Conservation (phyloP, 2,113 vertebrate species). For the Scartelaos histophorus region DNA sequence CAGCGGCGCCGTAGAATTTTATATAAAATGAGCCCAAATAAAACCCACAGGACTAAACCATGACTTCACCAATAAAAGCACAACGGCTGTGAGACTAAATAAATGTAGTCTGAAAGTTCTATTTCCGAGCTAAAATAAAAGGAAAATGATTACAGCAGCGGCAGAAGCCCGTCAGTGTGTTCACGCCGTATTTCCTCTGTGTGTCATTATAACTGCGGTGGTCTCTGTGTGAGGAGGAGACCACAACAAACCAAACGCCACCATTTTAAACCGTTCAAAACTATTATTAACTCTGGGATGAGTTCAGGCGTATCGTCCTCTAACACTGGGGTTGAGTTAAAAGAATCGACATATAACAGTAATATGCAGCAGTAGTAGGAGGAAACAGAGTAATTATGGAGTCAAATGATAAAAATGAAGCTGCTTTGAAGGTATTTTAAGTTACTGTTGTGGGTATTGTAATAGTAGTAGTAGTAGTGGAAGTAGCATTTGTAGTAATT, state of each 20-base stretch:
- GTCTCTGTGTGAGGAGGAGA: background rate
- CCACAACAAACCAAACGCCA: background rate
- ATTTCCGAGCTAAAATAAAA: background rate
- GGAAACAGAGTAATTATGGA: background rate
- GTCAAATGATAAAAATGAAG: too few relatives aligned
- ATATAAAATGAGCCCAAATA: background rate
- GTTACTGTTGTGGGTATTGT: too few relatives aligned
- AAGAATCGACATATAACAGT: background rate
- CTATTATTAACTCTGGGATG: background rate
- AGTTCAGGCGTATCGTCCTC: background rate
- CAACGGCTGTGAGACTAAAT: background rate
- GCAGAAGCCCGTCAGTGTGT: background rate
- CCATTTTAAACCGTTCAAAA: background rate
- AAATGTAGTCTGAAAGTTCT: background rate
- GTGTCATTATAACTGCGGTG: background rate
- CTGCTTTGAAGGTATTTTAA: too few relatives aligned
- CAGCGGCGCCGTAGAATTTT: too few relatives aligned
- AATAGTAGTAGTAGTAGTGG: too few relatives aligned
- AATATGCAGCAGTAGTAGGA: background rate
- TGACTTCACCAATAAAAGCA: conserved; percentile 1
- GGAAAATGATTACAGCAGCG: background rate
- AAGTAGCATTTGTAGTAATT: too few relatives aligned
- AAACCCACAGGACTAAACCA: background rate
- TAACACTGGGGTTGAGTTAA: background rate
- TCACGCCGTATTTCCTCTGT: background rate